Conservation (phyloP, 2,113 vertebrate species). For the Epinephelus cyanopodus region DNA sequence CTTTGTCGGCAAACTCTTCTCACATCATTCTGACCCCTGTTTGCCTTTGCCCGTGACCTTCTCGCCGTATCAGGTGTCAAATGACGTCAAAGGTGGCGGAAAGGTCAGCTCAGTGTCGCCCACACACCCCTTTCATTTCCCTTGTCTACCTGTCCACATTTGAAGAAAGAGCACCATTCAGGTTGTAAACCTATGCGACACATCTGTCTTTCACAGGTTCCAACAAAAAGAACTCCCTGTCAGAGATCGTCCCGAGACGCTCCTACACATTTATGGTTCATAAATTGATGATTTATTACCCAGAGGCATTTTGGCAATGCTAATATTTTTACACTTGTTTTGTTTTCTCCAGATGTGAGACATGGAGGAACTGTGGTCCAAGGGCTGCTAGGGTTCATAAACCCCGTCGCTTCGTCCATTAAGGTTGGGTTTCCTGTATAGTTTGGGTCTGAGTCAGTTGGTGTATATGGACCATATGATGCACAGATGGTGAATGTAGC, state of each 20-base stretch:
- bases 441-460: constrained; percentile 29
- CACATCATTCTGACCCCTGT: constrained; percentile 25
- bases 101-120: constrained; percentile 67
- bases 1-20: constrained; percentile 25
- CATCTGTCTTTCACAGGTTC: constrained; percentile 40
- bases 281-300: constrained; percentile 49
- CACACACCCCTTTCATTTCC: constrained; percentile 20
- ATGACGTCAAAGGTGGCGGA: constrained; percentile 34
- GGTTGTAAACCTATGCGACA: constrained; percentile 22
- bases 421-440: constrained; percentile 42
- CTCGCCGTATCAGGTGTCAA: constrained; percentile 49
- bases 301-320: constrained; percentile 29
- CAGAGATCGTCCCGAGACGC: background rate
- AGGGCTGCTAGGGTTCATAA: constrained; percentile 23
- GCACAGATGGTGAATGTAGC: constrained; percentile 49
- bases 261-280: constrained; percentile 48
- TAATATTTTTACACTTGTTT: constrained; percentile 44
- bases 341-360: constrained; percentile 56
- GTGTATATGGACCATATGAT: constrained; percentile 45
- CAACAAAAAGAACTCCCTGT: constrained; percentile 4
- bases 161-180: constrained; percentile 73
- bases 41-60: constrained; percentile 65
- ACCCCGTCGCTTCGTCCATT: constrained; percentile 8
- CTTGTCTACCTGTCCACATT: constrained; percentile 11
- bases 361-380: constrained; percentile 19